Evolutionary conservation across 2,113 vertebrate species (phyloP).

Genomic region (Gallinago paraguaiae): DNA sequence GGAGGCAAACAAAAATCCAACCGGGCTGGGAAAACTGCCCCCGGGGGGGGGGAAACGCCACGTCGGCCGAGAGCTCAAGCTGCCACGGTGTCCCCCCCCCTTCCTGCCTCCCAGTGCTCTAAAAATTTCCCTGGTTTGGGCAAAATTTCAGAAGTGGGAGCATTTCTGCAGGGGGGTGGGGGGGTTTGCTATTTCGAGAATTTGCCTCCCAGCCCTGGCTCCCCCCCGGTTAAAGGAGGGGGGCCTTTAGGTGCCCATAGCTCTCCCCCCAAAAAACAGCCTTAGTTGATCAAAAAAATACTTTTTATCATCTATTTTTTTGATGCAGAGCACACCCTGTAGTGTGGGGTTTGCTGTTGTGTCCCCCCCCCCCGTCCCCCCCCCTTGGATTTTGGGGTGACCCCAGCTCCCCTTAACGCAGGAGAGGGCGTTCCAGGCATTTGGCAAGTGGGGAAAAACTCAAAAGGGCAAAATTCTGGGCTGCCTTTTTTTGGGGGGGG

Average conservation of each 20-base stretch:
- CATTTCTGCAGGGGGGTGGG: neutral
- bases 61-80: accelerated
- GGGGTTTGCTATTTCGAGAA: neutral
- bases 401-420: neutral
- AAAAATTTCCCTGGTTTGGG: accelerated
- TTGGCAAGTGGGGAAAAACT: neutral
- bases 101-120: accelerated
- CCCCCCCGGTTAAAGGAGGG: neutral
- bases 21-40: neutral
- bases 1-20: accelerated
- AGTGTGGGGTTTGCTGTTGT: accelerated
- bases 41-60: neutral
- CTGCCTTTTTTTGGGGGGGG: neutral
- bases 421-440: accelerated
- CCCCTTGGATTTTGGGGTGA: neutral
- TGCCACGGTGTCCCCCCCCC: accelerated
- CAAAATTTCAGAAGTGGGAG: neutral
- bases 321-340: accelerated
- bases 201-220: neutral
- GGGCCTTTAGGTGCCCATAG: accelerated
- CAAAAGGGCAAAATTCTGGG: neutral
- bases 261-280: neutral
- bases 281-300: neutral
- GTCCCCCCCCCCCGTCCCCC: too few species aligned
- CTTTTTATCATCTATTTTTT: neutral